Percentiles rank a stretch among this genome's conserved stretches.
These are phyloP conservation scores for Limnephilus lunatus DNA, from an alignment of 2,888 invertebrate species.

Conservation along the genomic window DNA sequence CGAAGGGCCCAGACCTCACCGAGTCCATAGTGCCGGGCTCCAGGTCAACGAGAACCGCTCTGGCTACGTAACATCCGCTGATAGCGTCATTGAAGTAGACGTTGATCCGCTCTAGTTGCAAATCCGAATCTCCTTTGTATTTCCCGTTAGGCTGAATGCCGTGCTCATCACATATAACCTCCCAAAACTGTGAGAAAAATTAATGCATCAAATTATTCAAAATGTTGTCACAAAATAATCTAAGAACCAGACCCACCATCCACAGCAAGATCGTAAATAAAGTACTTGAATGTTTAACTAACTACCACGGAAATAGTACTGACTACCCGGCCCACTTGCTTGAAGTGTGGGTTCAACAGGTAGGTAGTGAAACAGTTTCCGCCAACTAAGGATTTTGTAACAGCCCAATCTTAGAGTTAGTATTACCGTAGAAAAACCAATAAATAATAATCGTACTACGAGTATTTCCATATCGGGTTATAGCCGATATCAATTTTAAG, in stretches of 20 bases:
- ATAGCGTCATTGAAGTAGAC: constrained; percentile 9
- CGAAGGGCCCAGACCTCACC: constrained; percentile 22
- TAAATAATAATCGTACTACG: background rate
- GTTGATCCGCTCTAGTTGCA: constrained; percentile 44
- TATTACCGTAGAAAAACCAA: background rate
- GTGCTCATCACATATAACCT: constrained; percentile 47
- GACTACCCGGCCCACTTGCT: background rate
- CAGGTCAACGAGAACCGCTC: background rate
- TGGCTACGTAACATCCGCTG: background rate
- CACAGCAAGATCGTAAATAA: background rate
- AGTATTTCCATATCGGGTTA: background rate
- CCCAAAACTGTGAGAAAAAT: constrained; percentile 43
- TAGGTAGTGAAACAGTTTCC: background rate
- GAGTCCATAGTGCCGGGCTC: constrained; percentile 34
- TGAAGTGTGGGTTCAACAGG: no score
- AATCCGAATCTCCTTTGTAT: constrained; percentile 32
- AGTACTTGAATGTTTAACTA: background rate
- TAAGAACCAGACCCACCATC: background rate
- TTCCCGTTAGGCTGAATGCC: constrained; percentile 34
- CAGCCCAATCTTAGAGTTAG: background rate
- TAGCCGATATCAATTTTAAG: background rate
- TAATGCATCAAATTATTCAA: background rate
- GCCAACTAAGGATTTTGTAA: background rate
- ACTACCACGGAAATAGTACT: background rate
- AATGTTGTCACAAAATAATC: background rate